phyloP scores from a whole-genome alignment of 2,113 vertebrate genomes.

The Acrocephalus kingi region DNA sequence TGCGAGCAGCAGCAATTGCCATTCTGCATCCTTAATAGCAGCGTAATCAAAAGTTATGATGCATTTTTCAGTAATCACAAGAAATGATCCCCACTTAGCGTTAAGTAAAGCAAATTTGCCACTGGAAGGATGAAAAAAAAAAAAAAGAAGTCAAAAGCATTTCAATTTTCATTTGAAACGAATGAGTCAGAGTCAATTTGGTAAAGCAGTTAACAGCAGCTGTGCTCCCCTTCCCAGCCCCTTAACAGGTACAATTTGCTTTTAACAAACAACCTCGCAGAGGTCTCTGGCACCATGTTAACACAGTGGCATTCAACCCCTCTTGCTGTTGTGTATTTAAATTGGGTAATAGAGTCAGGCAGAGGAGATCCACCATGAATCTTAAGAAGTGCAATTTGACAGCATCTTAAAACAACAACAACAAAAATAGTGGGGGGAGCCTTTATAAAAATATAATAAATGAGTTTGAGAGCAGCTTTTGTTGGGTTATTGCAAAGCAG shows the following conservation, averaged over 20 bases:
- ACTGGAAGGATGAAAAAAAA: constrained; percentile 20
- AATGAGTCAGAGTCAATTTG: constrained; percentile 76
- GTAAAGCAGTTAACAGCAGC: constrained; percentile 73
- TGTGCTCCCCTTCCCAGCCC: constrained; percentile 54
- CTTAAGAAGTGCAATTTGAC: constrained; percentile 68
- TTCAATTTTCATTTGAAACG: constrained; percentile 76
- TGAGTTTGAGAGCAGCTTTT: background rate
- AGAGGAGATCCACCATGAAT: constrained; percentile 55
- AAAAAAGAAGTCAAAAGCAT: constrained; percentile 65
- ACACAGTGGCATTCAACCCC: constrained; percentile 55
- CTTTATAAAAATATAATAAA: constrained; percentile 24
- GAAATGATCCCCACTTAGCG: constrained; percentile 78
- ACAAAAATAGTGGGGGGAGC: background rate
- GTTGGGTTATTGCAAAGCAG: background rate
- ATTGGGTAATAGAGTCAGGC: constrained; percentile 66
- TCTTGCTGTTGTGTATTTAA: constrained; percentile 71
- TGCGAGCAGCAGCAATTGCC: constrained; percentile 60
- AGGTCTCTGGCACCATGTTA: constrained; percentile 70
- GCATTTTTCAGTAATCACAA: constrained; percentile 81
- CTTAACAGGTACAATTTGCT: constrained; percentile 78
- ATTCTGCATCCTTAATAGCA: constrained; percentile 72
- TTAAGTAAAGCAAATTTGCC: constrained; percentile 76
- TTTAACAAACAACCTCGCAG: constrained; percentile 74
- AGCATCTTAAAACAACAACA: background rate
- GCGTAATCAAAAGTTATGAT: constrained; percentile 78